A percentile compares a stretch with the other conserved stretches of the same genome.
These are phyloP conservation scores for Anthopleura xanthogrammica DNA, from an alignment of 92 coral and sea anemone species.

Conservation along the genomic window DNA sequence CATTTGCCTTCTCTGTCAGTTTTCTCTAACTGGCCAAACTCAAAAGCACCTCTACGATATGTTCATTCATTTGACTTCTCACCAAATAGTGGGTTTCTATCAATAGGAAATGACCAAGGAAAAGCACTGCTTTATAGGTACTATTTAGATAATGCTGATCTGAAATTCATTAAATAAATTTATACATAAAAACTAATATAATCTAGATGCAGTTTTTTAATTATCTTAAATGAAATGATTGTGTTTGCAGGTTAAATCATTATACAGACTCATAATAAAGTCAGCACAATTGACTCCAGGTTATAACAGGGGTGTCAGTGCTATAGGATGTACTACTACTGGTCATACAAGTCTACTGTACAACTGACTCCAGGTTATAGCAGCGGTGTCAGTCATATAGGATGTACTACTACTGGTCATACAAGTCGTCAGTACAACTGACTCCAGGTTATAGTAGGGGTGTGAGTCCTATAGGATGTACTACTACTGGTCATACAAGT, in stretches of 20 bases:
- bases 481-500: neutral
- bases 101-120: slow-evolving; percentile 90
- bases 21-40: slow-evolving; percentile 96
- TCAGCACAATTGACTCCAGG: neutral
- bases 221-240: too few species aligned
- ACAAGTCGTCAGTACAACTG: neutral
- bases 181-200: neutral
- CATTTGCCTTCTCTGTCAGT: slow-evolving; percentile 89
- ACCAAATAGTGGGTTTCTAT: slow-evolving; percentile 93
- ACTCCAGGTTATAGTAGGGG: neutral
- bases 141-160: neutral
- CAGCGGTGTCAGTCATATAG: too few species aligned
- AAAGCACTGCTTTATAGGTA: slow-evolving; percentile 88
- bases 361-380: too few species aligned
- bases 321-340: neutral
- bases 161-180: neutral
- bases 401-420: neutral
- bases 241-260: slow-evolving; percentile 43
- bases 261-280: slow-evolving; percentile 42
- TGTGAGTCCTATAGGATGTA: neutral
- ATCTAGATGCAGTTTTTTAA: neutral
- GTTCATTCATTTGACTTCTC: slow-evolving; percentile 84
- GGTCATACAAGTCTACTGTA: neutral
- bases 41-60: slow-evolving; percentile 80
- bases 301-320: neutral